A percentile compares a stretch with the other conserved stretches of the same genome.
phyloP scores from a whole-genome alignment of 2,113 vertebrate genomes.

The Oryzias celebensis region DNA sequence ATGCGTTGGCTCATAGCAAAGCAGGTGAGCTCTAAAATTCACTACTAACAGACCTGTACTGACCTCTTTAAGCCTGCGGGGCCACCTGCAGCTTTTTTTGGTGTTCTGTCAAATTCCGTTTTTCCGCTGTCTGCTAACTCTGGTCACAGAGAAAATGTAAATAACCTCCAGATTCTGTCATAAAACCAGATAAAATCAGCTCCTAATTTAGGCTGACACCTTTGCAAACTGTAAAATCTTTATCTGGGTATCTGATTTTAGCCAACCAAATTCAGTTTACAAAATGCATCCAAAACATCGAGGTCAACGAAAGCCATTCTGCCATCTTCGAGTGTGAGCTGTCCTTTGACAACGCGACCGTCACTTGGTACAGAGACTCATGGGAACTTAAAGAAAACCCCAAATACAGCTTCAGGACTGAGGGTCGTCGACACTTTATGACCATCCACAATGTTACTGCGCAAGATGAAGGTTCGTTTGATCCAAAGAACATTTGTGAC shows the following conservation, averaged over 20 bases:
- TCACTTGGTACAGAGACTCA: conserved; percentile 91
- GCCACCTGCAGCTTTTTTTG: neutral
- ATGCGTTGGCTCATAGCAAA: neutral
- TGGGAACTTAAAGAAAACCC: conserved; percentile 86
- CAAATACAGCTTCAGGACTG: conserved; percentile 91
- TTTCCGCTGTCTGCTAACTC: conserved; percentile 10
- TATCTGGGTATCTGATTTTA: conserved; percentile 67
- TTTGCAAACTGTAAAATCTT: conserved; percentile 4
- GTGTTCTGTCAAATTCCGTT: conserved; percentile 1
- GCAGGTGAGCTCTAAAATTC: conserved; percentile 10
- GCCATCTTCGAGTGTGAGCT: conserved; percentile 93
- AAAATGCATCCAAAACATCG: conserved; percentile 87
- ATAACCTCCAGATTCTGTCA: too few relatives aligned
- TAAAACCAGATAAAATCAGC: neutral
- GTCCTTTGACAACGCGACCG: conserved; percentile 88
- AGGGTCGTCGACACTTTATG: conserved; percentile 93
- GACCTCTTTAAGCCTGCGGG: conserved; percentile 51
- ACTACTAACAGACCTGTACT: conserved; percentile 22
- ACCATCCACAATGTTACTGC: conserved; percentile 91
- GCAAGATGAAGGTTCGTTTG: conserved; percentile 90
- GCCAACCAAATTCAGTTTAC: conserved; percentile 91
- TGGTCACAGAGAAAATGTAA: neutral
- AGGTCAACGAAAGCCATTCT: conserved; percentile 86
- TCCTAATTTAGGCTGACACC: neutral
- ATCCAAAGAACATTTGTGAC: neutral